phyloP scores from a whole-genome alignment of 2,113 vertebrate genomes.

The Tragelaphus buxtoni region DNA sequence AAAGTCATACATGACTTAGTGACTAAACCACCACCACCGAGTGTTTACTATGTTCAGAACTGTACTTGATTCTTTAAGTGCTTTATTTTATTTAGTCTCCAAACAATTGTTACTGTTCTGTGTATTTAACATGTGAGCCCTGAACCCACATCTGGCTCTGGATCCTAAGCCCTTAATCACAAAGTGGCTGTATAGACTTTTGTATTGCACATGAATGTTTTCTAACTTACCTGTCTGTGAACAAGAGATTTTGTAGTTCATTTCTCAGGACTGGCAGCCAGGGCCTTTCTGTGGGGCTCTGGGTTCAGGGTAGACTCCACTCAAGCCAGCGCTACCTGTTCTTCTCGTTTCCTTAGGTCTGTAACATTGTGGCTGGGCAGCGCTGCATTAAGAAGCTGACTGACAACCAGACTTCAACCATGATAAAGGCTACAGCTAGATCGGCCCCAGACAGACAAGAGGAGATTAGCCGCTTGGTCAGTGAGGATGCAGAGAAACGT shows the following conservation, averaged over 20 bases:
- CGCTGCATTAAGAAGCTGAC: slow-evolving; percentile 89
- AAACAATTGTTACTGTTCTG: not conserved
- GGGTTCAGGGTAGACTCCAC: not conserved
- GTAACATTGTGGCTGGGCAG: slow-evolving; percentile 88
- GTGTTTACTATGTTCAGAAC: not conserved
- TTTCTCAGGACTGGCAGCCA: not conserved
- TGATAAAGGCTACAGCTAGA: slow-evolving; percentile 89
- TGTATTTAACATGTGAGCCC: not conserved
- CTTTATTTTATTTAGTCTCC: slow-evolving; percentile 2
- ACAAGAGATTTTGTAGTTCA: not conserved
- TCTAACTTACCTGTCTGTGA: not conserved
- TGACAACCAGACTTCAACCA: slow-evolving; percentile 88
- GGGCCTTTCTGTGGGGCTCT: not conserved
- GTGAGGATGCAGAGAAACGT: slow-evolving; percentile 51
- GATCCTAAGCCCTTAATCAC: not conserved
- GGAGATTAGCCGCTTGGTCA: slow-evolving; percentile 86
- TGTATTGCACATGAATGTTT: not conserved
- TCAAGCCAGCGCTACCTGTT: not conserved
- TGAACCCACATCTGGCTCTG: not conserved
- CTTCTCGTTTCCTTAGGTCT: slow-evolving; percentile 77
- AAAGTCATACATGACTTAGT: not conserved
- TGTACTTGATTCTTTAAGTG: not conserved
- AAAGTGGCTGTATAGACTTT: not conserved
- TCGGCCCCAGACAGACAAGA: slow-evolving; percentile 88
- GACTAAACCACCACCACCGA: not conserved